Percentiles rank a stretch among this genome's conserved stretches.
Conservation (phyloP, 2,888 invertebrate genomes). For the Willowsia nigromaculata region DNA sequence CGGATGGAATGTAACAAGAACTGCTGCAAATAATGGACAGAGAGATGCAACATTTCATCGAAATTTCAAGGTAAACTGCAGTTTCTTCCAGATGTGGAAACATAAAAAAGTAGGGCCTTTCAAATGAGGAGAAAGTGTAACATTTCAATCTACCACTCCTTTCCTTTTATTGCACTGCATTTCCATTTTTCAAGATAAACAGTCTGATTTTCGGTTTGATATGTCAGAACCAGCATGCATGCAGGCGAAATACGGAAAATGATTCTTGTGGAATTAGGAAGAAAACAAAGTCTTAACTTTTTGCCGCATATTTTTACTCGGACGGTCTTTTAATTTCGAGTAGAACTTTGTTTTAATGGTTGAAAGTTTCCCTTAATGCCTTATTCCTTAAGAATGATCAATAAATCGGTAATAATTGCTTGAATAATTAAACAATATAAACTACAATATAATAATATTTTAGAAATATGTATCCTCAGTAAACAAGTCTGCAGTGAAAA, state of each 20-base stretch:
- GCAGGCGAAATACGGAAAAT: neutral
- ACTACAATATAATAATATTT: neutral
- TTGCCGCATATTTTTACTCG: too few species aligned
- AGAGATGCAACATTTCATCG: neutral
- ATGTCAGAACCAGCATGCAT: neutral
- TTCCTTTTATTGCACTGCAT: conserved; percentile 14
- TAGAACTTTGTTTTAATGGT: too few species aligned
- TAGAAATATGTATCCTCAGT: neutral
- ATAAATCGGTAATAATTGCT: too few species aligned
- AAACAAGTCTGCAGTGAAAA: neutral
- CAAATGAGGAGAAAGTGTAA: neutral
- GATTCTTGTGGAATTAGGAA: too few species aligned
- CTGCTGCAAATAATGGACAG: conserved; percentile 5
- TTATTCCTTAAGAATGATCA: too few species aligned
- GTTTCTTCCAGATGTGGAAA: neutral
- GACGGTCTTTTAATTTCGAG: too few species aligned
- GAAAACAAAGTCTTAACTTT: too few species aligned
- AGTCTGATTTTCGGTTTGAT: neutral
- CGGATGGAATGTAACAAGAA: neutral
- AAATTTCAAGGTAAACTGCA: conserved; percentile 22
- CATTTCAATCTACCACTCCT: neutral
- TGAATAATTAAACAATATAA: neutral
- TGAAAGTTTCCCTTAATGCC: too few species aligned
- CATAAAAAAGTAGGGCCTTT: neutral
- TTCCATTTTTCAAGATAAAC: neutral